Conservation (phyloP, 2,113 vertebrate species). For the Jaculus jaculus region DNA sequence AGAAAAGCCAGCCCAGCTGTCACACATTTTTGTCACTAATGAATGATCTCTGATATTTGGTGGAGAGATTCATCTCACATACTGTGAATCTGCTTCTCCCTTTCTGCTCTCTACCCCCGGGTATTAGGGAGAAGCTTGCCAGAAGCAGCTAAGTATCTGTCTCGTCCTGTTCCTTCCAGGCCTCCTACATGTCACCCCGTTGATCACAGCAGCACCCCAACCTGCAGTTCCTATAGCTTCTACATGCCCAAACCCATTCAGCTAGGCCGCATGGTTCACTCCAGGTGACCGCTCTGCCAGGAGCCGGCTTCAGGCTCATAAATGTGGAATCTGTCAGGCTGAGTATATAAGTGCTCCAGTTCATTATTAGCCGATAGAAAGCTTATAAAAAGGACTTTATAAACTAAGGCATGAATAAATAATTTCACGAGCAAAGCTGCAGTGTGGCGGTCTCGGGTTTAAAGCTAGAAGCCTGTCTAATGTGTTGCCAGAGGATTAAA, state of each 20-base stretch:
- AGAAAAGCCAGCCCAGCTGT: not conserved
- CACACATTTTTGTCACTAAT: not conserved
- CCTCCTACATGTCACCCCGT: not conserved
- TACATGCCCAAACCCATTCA: conserved; percentile 33
- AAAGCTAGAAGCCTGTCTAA: conserved; percentile 75
- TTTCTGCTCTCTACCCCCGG: not conserved
- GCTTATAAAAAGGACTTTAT: conserved; percentile 81
- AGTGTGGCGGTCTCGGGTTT: conserved; percentile 52
- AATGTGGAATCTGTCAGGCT: conserved; percentile 76
- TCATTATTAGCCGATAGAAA: conserved; percentile 79
- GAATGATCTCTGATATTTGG: not conserved
- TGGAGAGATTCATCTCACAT: not conserved
- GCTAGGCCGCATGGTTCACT: conserved; percentile 72
- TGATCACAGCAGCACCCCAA: not conserved
- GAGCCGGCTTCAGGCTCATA: conserved; percentile 70
- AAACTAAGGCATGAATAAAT: conserved; percentile 81
- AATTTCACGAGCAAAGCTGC: conserved; percentile 78
- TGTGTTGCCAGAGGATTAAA: conserved; percentile 82
- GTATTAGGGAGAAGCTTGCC: not conserved
- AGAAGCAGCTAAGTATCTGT: fast-evolving
- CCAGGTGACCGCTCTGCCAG: conserved; percentile 78
- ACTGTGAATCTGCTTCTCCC: not conserved
- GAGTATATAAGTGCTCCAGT: conserved; percentile 77
- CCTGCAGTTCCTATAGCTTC: not conserved
- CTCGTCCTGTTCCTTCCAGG: fast-evolving